These are phyloP conservation scores for Oreamnos americanus DNA, from an alignment of 2,113 vertebrate genomes.

Conservation along the genomic window DNA sequence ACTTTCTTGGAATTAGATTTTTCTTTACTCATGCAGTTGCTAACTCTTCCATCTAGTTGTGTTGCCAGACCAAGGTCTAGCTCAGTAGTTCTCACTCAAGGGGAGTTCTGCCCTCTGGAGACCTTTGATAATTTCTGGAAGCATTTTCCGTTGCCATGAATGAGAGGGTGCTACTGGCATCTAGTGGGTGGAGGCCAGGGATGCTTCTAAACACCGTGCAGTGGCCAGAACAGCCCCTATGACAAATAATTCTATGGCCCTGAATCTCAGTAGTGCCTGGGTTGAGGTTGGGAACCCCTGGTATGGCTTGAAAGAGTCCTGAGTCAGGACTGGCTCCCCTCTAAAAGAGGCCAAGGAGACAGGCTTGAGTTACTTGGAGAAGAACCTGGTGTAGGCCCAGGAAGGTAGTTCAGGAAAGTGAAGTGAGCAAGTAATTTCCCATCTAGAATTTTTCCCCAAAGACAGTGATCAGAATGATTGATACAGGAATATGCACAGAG, in stretches of 20 bases:
- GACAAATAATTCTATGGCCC: background rate
- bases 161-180: background rate
- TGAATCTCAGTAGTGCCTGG: rapidly evolving
- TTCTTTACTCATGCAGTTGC: background rate
- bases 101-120: background rate
- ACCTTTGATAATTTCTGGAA: background rate
- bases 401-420: rapidly evolving
- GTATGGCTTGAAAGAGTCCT: background rate
- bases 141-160: background rate
- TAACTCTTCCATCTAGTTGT: background rate
- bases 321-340: rapidly evolving
- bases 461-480: background rate
- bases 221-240: rapidly evolving
- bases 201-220: rapidly evolving
- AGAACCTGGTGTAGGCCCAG: background rate
- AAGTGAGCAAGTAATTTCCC: background rate
- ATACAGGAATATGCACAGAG: background rate
- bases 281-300: background rate
- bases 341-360: background rate
- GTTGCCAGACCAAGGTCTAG: background rate
- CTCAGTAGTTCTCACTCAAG: background rate
- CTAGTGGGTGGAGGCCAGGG: background rate
- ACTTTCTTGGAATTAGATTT: background rate
- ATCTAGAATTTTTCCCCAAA: background rate
- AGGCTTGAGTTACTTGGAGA: too few species aligned